A percentile compares a stretch with the other conserved stretches of the same genome.
phyloP scores from a whole-genome alignment of 2,888 invertebrate genomes.

The Podabrus alpinus region DNA sequence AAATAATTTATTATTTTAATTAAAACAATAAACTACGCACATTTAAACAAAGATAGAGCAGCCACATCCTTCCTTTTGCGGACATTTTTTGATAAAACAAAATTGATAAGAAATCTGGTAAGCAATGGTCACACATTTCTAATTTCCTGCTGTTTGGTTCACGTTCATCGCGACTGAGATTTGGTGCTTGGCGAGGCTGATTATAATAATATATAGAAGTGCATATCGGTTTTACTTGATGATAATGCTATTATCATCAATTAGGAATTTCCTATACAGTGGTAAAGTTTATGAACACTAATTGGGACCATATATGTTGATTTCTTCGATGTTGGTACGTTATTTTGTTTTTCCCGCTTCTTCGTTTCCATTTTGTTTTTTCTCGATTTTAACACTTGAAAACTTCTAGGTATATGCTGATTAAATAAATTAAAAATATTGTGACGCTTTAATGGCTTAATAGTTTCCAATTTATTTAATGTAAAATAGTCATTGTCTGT shows the following conservation, averaged over 20 bases:
- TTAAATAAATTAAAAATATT: neutral
- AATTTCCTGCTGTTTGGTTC: constrained; percentile 24
- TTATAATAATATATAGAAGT: constrained; percentile 1
- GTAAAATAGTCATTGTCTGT: constrained; percentile 15
- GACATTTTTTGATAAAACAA: constrained; percentile 25
- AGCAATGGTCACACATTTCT: constrained; percentile 34
- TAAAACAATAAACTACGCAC: constrained; percentile 23
- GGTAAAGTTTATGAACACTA: constrained; percentile 7
- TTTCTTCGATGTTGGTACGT: constrained; percentile 13
- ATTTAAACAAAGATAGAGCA: constrained; percentile 28
- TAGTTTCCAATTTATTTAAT: constrained; percentile 9
- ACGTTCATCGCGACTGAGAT: constrained; percentile 4
- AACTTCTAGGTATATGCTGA: neutral
- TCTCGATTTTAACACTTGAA: neutral
- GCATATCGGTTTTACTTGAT: constrained; percentile 1
- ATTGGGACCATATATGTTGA: neutral
- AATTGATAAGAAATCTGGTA: constrained; percentile 34
- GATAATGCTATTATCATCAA: constrained; percentile 16
- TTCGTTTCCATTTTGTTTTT: neutral
- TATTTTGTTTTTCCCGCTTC: neutral
- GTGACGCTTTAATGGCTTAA: constrained; percentile 2
- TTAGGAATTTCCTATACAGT: constrained; percentile 22
- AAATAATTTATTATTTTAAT: neutral
- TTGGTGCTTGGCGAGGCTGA: neutral
- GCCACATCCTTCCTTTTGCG: constrained; percentile 39